Conservation (phyloP, 2,797 vertebrate species). For the Myripristis murdjan region DNA sequence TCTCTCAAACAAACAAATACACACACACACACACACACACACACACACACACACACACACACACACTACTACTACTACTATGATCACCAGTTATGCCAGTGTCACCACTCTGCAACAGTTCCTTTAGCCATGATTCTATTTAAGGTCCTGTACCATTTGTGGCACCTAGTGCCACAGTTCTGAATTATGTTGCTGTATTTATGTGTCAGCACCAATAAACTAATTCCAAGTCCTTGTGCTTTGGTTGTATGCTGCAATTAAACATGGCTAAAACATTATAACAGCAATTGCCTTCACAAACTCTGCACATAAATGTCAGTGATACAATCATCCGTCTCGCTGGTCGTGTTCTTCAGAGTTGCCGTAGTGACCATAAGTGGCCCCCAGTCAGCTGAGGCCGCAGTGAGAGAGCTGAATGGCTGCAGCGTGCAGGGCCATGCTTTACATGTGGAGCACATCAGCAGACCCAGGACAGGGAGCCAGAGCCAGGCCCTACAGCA, state of each 20-base stretch:
- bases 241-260: neutral
- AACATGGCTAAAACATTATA: neutral
- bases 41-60: too few relatives aligned
- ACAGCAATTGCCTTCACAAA: neutral
- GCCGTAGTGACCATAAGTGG: constrained; percentile 66
- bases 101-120: too few relatives aligned
- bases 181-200: too few relatives aligned
- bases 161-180: too few relatives aligned
- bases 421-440: constrained; percentile 36
- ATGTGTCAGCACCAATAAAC: too few relatives aligned
- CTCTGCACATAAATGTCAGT: neutral
- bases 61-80: too few relatives aligned
- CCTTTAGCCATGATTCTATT: too few relatives aligned
- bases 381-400: constrained; percentile 54
- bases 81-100: too few relatives aligned
- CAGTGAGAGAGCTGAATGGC: constrained; percentile 66
- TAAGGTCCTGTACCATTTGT: too few relatives aligned
- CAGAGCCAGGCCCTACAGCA: constrained; percentile 17
- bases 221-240: neutral
- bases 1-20: too few relatives aligned
- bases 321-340: neutral
- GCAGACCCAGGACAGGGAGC: neutral
- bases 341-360: constrained; percentile 51
- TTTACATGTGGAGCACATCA: constrained; percentile 65
- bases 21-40: too few relatives aligned